Percentiles rank a stretch among this genome's conserved stretches.
Evolutionary conservation across 2,888 invertebrate genomes (phyloP).

Genomic region (Tuberolachnus salignus): DNA sequence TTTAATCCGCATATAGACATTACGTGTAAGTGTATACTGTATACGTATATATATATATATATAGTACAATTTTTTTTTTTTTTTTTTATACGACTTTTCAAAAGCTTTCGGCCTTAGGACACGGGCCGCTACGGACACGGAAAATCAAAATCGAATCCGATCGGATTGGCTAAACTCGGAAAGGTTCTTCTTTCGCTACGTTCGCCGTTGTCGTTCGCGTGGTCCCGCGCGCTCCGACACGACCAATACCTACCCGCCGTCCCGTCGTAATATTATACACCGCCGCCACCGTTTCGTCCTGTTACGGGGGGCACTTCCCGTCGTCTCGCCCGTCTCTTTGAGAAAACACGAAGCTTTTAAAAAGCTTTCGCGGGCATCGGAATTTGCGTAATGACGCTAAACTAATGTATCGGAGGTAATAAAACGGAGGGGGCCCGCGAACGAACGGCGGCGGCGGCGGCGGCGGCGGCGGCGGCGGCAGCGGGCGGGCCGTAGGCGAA

Average conservation of each 20-base stretch:
- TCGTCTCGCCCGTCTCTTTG: background rate
- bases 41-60: no score
- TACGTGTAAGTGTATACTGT: no score
- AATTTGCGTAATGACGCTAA: conserved; percentile 57
- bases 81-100: background rate
- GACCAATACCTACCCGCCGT: no score
- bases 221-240: background rate
- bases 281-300: background rate
- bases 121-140: conserved; percentile 1
- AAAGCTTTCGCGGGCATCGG: conserved; percentile 55
- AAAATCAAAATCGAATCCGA: conserved; percentile 47
- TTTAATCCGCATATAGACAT: background rate
- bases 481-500: background rate
- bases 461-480: no score
- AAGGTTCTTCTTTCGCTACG: background rate
- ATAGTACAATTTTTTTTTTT: no score
- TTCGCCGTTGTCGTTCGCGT: background rate
- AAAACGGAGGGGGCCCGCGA: conserved; percentile 35
- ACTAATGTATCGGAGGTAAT: conserved; percentile 55
- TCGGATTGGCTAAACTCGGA: conserved; percentile 40
- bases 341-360: conserved; percentile 54
- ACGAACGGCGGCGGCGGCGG: background rate
- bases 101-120: conserved; percentile 11
- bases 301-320: background rate
- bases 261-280: background rate